These are phyloP conservation scores for Saguinus midas DNA, from an alignment of 2,113 vertebrate genomes.

Conservation along the genomic window DNA sequence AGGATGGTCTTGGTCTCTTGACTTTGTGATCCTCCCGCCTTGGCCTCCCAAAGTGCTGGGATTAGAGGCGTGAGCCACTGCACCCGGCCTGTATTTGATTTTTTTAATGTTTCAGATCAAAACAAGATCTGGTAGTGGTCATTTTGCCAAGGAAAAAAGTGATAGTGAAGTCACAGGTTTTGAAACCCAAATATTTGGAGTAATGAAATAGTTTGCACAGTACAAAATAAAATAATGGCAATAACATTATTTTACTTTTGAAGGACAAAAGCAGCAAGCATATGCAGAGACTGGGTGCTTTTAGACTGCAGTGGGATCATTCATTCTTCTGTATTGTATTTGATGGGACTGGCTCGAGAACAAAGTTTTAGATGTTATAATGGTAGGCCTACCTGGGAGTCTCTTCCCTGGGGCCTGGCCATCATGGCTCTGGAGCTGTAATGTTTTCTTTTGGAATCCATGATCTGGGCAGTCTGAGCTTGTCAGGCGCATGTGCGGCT, in stretches of 20 bases:
- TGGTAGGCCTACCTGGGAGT: not conserved
- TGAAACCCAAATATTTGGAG: not conserved
- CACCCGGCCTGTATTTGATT: not conserved
- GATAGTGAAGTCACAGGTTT: not conserved
- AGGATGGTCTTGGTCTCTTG: not conserved
- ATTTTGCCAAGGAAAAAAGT: conserved; percentile 20
- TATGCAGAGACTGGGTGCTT: not conserved
- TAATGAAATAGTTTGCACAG: not conserved
- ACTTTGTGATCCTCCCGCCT: too few species aligned
- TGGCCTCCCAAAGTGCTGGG: too few species aligned
- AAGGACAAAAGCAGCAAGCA: not conserved
- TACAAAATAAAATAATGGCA: conserved; percentile 36
- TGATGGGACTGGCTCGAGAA: not conserved
- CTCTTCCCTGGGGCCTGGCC: not conserved
- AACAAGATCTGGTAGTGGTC: not conserved
- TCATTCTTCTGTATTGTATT: not conserved
- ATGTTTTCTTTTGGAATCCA: not conserved
- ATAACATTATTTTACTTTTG: conserved; percentile 15
- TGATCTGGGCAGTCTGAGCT: not conserved
- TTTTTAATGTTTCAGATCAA: conserved; percentile 18
- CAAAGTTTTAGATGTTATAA: not conserved
- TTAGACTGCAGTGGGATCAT: not conserved
- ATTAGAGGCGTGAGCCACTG: too few species aligned
- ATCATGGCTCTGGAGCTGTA: not conserved
- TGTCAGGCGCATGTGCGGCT: not conserved